A percentile compares a stretch with the other conserved stretches of the same genome.
Conservation (phyloP, 2,113 vertebrate species). For the Taurulus bubalis region DNA sequence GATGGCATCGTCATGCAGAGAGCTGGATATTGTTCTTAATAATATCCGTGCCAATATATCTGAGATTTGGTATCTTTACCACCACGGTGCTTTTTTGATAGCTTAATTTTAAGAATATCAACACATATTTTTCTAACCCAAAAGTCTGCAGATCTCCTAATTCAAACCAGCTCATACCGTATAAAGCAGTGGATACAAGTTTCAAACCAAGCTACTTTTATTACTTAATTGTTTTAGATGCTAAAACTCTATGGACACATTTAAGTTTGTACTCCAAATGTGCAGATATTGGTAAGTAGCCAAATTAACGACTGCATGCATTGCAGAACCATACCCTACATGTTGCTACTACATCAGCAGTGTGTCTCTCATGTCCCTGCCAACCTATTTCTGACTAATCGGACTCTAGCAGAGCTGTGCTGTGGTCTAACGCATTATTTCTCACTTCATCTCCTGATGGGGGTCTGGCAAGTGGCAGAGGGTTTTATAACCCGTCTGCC, state of each 20-base stretch:
- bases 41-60: background rate
- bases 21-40: background rate
- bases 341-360: constrained; percentile 6
- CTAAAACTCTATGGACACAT: background rate
- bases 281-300: background rate
- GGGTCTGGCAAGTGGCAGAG: constrained; percentile 60
- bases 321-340: background rate
- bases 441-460: constrained; percentile 58
- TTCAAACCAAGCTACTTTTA: background rate
- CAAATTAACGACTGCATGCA: background rate
- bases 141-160: background rate
- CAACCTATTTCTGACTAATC: constrained; percentile 36
- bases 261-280: background rate
- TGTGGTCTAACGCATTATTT: constrained; percentile 45
- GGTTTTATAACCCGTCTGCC: constrained; percentile 71
- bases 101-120: background rate
- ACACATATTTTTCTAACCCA: background rate
- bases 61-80: background rate
- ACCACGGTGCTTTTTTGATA: background rate
- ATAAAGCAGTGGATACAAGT: background rate
- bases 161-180: background rate
- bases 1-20: background rate
- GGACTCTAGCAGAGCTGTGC: constrained; percentile 20
- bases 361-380: constrained; percentile 13
- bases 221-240: background rate